These are phyloP conservation scores for Acromyrmex echinatior DNA, from an alignment of 1,140 invertebrate genomes.

Conservation along the genomic window DNA sequence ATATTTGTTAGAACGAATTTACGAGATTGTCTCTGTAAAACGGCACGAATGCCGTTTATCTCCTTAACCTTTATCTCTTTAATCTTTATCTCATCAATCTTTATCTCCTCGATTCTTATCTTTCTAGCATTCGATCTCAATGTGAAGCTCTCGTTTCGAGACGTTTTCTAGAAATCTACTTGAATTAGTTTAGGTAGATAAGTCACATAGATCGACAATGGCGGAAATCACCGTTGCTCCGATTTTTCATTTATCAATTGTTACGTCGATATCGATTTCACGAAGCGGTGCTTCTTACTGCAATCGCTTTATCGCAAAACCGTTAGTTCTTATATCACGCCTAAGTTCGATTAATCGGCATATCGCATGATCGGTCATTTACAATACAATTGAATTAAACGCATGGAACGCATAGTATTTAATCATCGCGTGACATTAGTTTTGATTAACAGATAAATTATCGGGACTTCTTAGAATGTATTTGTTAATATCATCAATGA, in stretches of 20 bases:
- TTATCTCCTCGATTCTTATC: conserved; percentile 51
- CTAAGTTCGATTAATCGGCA: conserved; percentile 46
- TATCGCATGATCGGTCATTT: conserved; percentile 12
- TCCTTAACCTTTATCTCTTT: background rate
- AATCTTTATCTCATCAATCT: background rate
- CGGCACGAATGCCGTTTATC: conserved; percentile 50
- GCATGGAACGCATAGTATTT: background rate
- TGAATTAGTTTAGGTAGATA: conserved; percentile 66
- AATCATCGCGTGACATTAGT: conserved; percentile 22
- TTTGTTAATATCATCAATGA: conserved; percentile 1
- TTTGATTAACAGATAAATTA: conserved; percentile 24
- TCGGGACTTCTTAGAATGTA: conserved; percentile 4
- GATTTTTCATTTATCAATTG: conserved; percentile 62
- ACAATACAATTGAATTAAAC: conserved; percentile 21
- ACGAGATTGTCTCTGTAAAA: background rate
- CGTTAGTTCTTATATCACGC: conserved; percentile 11
- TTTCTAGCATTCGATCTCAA: conserved; percentile 41
- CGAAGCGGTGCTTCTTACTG: conserved; percentile 27
- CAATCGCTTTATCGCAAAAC: conserved; percentile 28
- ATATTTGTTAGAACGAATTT: background rate
- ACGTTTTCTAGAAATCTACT: conserved; percentile 36
- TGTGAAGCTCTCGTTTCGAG: conserved; percentile 13
- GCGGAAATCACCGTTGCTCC: conserved; percentile 5
- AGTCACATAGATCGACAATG: conserved; percentile 21
- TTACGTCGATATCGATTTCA: conserved; percentile 45